Evolutionary conservation across 1,140 invertebrate species (phyloP), one percentile per base, ranked within the genome.

Genomic region (Apolygus lucorum): DNA sequence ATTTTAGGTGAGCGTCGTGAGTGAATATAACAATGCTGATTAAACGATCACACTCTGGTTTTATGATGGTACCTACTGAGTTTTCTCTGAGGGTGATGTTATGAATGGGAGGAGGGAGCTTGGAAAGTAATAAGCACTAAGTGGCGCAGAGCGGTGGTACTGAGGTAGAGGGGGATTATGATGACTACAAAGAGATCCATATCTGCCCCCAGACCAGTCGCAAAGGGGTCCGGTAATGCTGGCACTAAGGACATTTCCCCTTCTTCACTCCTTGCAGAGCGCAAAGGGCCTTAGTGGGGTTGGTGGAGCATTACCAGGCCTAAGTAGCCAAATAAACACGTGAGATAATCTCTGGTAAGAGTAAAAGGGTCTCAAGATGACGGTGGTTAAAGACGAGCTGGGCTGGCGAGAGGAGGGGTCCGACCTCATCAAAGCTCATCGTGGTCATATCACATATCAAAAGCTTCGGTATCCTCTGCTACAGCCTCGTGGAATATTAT

Each of bases 321-420:
- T 59, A 24, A 59, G 54, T 59, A 59, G 54, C 54, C 54, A 59
- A 59, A 59, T 59, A 59, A 59, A 59, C 54, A 59, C 54, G 54
- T 59, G 54, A 21, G 54, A 59, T 59, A 59, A 59, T 59, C 54
- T 24, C 34, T 42, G 34, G 34, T 42, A 42, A 42, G 34, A 42
- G 34, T 17, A 42, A 42, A 42, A 42, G 34, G 34, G 34, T 42
- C 34, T 42, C 34, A 42, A 42, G 34, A 42, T 42, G 34, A 42
- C 34, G 34, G 17, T 11, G 22, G 54, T 59, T 17, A 59, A 59
- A 59, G 54, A 21, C 13, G 11, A 59, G 22, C 11, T 21, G 54
- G 22, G 54, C 4, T 11, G 54, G 22, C 22, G 54, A 17, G 34
- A 42, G 13, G 13, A 11, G 54, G 54, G 22, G 13, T 13, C 22